Evolutionary conservation across 2,797 vertebrate species (phyloP).

Genomic region (Spatula versicolor): DNA sequence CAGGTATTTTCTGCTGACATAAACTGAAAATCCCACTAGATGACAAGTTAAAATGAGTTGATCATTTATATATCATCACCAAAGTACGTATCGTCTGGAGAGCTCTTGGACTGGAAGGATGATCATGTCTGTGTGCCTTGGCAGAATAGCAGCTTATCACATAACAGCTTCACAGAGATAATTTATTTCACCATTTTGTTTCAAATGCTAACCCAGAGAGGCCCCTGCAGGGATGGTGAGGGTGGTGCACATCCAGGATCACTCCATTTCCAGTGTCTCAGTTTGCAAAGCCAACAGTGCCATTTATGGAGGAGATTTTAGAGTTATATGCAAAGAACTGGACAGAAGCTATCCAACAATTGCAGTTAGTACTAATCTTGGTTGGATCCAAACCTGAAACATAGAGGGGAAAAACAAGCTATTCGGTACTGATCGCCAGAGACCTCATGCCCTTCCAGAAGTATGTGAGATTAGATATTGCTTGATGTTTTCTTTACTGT

Average conservation of each 20-base stretch:
- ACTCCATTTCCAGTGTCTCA: not conserved
- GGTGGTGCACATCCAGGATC: not conserved
- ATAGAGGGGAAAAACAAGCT: not conserved
- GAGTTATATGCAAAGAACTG: not conserved
- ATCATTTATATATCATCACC: not conserved
- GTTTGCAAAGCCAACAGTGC: not conserved
- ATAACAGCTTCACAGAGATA: not conserved
- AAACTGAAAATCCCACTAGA: not conserved
- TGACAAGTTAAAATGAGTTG: not conserved
- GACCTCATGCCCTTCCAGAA: not conserved
- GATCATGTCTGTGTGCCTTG: not conserved
- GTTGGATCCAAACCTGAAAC: not conserved
- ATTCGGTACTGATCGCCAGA: not conserved
- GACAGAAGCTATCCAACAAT: not conserved
- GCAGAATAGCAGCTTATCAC: not conserved
- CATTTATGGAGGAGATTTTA: not conserved
- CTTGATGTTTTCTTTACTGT: not conserved
- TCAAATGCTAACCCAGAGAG: constrained; percentile 47
- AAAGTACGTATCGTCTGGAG: not conserved
- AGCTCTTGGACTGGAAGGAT: not conserved
- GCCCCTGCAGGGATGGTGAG: constrained; percentile 53
- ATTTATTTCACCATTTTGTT: not conserved
- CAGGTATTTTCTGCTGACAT: not conserved
- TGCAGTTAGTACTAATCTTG: not conserved
- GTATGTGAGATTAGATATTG: not conserved